A percentile compares a stretch with the other conserved stretches of the same genome.
phyloP scores from a whole-genome alignment of 2,113 vertebrate species.

The Rhabdornis inornatus region DNA sequence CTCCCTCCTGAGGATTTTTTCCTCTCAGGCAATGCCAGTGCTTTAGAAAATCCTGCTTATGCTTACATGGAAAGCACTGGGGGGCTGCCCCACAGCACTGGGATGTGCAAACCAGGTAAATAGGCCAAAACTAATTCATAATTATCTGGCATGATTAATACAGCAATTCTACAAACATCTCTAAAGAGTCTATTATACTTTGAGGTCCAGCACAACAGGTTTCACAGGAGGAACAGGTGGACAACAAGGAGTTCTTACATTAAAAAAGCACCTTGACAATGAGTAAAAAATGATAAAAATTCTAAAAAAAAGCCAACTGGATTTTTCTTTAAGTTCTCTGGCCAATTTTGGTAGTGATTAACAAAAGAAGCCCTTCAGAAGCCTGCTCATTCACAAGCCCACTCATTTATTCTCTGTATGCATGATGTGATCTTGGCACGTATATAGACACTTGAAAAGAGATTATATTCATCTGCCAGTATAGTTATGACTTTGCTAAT shows the following conservation, averaged over 20 bases:
- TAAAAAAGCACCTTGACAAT: rapidly evolving
- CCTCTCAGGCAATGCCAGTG: background rate
- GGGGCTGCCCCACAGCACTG: background rate
- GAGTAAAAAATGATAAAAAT: background rate
- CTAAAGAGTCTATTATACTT: background rate
- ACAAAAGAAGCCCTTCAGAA: background rate
- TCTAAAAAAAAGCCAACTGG: background rate
- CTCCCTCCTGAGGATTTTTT: background rate
- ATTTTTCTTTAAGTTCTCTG: background rate
- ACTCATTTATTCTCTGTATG: conserved; percentile 1
- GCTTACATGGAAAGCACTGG: background rate
- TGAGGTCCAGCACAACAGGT: background rate
- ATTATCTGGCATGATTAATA: background rate
- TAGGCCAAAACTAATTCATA: background rate
- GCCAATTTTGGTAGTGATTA: background rate
- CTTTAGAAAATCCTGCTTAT: background rate
- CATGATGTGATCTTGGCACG: conserved; percentile 18
- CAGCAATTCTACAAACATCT: background rate
- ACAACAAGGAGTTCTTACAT: background rate
- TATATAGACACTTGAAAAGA: background rate
- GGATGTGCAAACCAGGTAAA: background rate
- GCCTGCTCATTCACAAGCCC: conserved; percentile 13
- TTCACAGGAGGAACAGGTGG: background rate
- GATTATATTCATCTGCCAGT: conserved; percentile 15
- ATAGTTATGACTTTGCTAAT: conserved; percentile 40